phyloP scores from a whole-genome alignment of 1,140 invertebrate species.

The Drosophila parvula region DNA sequence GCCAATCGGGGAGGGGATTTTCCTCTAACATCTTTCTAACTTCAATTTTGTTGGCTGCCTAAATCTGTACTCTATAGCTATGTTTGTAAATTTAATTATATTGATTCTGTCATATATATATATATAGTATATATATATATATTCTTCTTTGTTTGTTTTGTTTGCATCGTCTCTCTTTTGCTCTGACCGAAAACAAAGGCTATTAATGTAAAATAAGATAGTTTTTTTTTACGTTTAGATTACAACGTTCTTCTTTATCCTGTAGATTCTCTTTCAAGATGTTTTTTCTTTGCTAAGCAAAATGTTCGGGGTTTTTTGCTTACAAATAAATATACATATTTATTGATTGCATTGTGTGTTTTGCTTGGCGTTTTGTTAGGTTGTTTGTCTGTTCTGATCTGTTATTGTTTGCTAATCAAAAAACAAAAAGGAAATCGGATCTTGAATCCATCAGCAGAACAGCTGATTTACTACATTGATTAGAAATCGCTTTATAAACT shows the following conservation, averaged over 20 bases:
- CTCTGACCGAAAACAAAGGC: slow-evolving; percentile 59
- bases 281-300: slow-evolving; percentile 35
- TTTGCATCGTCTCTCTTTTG: slow-evolving; percentile 39
- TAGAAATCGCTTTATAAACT: not conserved
- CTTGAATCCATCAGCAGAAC: no score
- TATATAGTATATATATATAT: slow-evolving; percentile 39
- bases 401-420: not conserved
- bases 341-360: slow-evolving; percentile 30
- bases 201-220: slow-evolving; percentile 53
- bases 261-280: slow-evolving; percentile 11
- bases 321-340: slow-evolving; percentile 38
- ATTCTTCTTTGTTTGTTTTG: slow-evolving; percentile 38
- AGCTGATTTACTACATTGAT: no score
- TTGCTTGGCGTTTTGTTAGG: slow-evolving; percentile 14
- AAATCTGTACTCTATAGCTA: slow-evolving; percentile 24
- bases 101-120: slow-evolving; percentile 39
- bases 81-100: slow-evolving; percentile 33
- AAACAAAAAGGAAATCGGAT: no score
- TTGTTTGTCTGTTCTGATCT: slow-evolving; percentile 6
- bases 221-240: slow-evolving; percentile 35
- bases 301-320: slow-evolving; percentile 8
- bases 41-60: slow-evolving; percentile 44
- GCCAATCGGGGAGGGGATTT: slow-evolving; percentile 21
- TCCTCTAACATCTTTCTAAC: slow-evolving; percentile 31
- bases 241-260: slow-evolving; percentile 24